Evolutionary conservation across 2,797 vertebrate species (phyloP).

Genomic region (Pseudomugil gertrudae): DNA sequence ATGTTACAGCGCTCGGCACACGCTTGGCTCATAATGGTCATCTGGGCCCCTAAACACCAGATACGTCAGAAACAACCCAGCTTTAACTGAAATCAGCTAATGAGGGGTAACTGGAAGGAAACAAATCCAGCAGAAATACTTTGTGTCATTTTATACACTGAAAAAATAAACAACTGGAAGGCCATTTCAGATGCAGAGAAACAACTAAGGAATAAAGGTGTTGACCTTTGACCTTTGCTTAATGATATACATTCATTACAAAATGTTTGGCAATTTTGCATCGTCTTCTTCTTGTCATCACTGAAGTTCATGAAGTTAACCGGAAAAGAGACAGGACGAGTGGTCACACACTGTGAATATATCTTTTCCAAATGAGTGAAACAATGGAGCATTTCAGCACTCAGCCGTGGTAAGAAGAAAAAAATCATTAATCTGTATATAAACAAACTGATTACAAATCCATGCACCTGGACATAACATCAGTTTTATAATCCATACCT

Average conservation of each 20-base stretch:
- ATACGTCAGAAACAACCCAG: not conserved
- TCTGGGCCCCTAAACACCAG: slow-evolving; percentile 90
- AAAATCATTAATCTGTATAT: too few species aligned
- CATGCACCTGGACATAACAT: too few species aligned
- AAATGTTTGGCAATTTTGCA: not conserved
- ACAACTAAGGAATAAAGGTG: not conserved
- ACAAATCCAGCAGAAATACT: not conserved
- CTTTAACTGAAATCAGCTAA: not conserved
- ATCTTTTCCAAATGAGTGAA: not conserved
- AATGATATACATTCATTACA: not conserved
- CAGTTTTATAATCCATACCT: too few species aligned
- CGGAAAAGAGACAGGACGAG: not conserved
- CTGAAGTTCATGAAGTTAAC: not conserved
- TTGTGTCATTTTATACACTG: not conserved
- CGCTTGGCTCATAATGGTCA: slow-evolving; percentile 99
- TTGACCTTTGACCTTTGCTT: not conserved
- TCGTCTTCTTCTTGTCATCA: not conserved
- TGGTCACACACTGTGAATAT: too few species aligned
- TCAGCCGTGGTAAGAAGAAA: too few species aligned
- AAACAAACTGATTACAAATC: too few species aligned
- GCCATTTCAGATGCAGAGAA: not conserved
- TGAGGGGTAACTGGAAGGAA: not conserved
- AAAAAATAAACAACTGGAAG: not conserved
- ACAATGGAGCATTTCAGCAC: not conserved
- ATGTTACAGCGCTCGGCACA: slow-evolving; percentile 98